Conservation (phyloP, 2,113 vertebrate species). For the Ameiurus melas region DNA sequence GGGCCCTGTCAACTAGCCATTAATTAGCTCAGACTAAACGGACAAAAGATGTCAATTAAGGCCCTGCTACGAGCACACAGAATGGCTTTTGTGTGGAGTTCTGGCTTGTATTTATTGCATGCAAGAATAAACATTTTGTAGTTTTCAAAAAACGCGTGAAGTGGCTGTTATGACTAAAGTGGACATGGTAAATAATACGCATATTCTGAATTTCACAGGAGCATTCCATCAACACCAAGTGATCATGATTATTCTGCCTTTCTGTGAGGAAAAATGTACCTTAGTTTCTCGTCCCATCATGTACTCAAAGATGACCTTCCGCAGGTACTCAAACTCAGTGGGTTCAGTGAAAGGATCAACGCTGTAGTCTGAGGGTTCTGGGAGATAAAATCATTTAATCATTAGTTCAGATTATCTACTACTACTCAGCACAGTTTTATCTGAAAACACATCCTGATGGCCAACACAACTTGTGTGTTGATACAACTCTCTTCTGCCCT, state of each 20-base stretch:
- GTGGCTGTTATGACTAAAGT: neutral
- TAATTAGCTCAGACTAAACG: slow-evolving; percentile 57
- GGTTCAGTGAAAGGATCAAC: slow-evolving; percentile 77
- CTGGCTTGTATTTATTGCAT: neutral
- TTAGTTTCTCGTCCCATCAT: slow-evolving; percentile 99
- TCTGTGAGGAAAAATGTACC: slow-evolving; percentile 70
- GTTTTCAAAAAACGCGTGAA: slow-evolving; percentile 15
- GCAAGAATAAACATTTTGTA: neutral
- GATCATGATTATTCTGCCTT: neutral
- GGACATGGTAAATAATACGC: neutral
- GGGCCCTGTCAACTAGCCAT: slow-evolving; percentile 56
- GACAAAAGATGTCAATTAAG: slow-evolving; percentile 57
- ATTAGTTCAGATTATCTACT: neutral
- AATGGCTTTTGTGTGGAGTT: slow-evolving; percentile 49
- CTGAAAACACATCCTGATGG: neutral
- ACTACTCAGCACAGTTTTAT: neutral
- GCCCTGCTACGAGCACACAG: slow-evolving; percentile 47
- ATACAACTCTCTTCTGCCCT: neutral
- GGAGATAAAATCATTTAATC: slow-evolving; percentile 31
- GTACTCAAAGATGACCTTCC: slow-evolving; percentile 96
- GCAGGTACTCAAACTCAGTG: slow-evolving; percentile 94
- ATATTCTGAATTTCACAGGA: neutral
- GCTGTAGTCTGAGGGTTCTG: slow-evolving; percentile 79
- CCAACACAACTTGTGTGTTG: neutral
- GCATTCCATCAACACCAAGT: neutral